Evolutionary conservation across 2,888 invertebrate species (phyloP).

Genomic region (Drosophila paramelanica): DNA sequence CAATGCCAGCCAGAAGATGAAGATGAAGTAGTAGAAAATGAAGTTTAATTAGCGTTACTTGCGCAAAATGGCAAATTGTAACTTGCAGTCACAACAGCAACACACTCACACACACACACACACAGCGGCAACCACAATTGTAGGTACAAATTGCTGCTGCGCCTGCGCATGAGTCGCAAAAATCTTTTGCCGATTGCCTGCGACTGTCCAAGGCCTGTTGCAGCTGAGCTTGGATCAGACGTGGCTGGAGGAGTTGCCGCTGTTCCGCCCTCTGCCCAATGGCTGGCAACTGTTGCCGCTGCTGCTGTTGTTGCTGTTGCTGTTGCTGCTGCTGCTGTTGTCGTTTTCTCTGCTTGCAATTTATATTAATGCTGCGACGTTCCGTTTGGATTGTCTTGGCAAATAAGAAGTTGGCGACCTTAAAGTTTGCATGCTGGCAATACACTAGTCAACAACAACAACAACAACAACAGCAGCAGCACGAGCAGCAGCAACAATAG

Average conservation of each 20-base stretch:
- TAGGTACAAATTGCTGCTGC: slow-evolving; percentile 59
- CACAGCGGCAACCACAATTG: slow-evolving; percentile 38
- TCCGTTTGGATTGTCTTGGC: slow-evolving; percentile 46
- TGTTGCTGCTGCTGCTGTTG: slow-evolving; percentile 20
- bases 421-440: slow-evolving; percentile 37
- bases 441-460: slow-evolving; percentile 41
- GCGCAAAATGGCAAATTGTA: slow-evolving; percentile 82
- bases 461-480: no score
- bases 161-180: slow-evolving; percentile 55
- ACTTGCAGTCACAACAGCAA: slow-evolving; percentile 49
- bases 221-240: slow-evolving; percentile 6
- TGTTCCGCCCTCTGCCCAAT: slow-evolving; percentile 50
- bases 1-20: slow-evolving; percentile 52
- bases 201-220: slow-evolving; percentile 1
- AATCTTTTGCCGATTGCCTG: slow-evolving; percentile 50
- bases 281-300: slow-evolving; percentile 14
- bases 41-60: slow-evolving; percentile 83
- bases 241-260: slow-evolving; percentile 41
- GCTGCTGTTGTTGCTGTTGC: slow-evolving; percentile 20
- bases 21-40: slow-evolving; percentile 80
- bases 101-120: slow-evolving; percentile 9
- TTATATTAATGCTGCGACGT: slow-evolving; percentile 55
- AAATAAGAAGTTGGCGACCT: slow-evolving; percentile 39
- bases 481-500: slow-evolving; percentile 1
- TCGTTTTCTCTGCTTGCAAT: slow-evolving; percentile 54